Base-by-base conservation (phyloP, 2,113 vertebrate species). In the Thalassoma bifasciatum region DNA sequence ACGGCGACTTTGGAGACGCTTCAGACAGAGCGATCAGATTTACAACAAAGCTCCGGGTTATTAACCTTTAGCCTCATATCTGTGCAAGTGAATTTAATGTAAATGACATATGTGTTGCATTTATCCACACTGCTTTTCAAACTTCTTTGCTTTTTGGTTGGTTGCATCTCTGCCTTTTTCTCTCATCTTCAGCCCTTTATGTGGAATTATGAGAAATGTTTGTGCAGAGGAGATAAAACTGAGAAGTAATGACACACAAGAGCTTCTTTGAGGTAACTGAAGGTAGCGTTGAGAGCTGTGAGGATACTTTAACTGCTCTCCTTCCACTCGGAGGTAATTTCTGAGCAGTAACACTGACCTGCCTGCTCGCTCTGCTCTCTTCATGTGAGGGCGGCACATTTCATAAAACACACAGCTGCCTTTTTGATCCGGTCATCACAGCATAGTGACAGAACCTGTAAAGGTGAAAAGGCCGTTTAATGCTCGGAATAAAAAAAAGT, bases 381-480 rank as follows among this genome's bases (percentile, higher is more conserved):
- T 52, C 22, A 8, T 24, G 22, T 51, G 34, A 23, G 4, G 44
- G 30, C 10, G 19, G 47, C 59, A 47, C 0, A 22, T 23, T 53
- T 23, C 21, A 17, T 23, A n/a, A 4, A 66, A 0, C 9, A 30
- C 69, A 47, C 37, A 40, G 17, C 26, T 38, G 24, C 46, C 47
- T 19, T 54, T 67, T 40, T 58, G 1, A 76, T 51, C n/a, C 53
- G 61, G 34, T 19, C 2, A 7, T 66, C 23, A 66, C 10, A 58
- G 30, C 60, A 59, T 66, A 60, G 71, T 2, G 8, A 71, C 62
- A 50, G 54, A 72, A 70, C 66, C 61, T 75, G 73, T 76, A 58
- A 70, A 71, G 42, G 49, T 66, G 76, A 60, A 73, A 54, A 81
- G 79, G 75, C 46, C 34, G 16, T 72, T 85, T 79, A 74, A 74